These are phyloP conservation scores for Ophioninae sp. DNA, from an alignment of 2,888 invertebrate species.

Conservation along the genomic window DNA sequence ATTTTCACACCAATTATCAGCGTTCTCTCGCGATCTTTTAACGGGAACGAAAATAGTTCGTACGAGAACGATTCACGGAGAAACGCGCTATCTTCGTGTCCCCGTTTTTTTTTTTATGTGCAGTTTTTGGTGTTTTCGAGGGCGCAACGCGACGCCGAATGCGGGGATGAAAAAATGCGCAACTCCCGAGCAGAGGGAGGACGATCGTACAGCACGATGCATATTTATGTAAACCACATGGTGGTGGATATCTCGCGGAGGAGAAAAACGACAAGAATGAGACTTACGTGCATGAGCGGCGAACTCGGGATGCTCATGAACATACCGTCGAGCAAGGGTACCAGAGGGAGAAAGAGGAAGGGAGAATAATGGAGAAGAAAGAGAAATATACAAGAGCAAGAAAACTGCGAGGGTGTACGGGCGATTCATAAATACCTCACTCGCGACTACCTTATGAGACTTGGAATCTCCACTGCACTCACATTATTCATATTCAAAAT, in stretches of 20 bases:
- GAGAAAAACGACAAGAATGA: slow-evolving; percentile 3
- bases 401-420: slow-evolving; percentile 54
- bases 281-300: background rate
- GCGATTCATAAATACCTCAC: slow-evolving; percentile 63
- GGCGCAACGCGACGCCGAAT: slow-evolving; percentile 38
- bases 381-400: slow-evolving; percentile 1
- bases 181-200: slow-evolving; percentile 31
- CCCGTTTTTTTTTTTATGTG: background rate
- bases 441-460: slow-evolving; percentile 62
- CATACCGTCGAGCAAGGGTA: slow-evolving; percentile 1
- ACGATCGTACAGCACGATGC: slow-evolving; percentile 60
- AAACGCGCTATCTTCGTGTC: too few relatives aligned
- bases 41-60: too few relatives aligned
- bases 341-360: slow-evolving; percentile 40
- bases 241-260: slow-evolving; percentile 65
- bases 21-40: too few relatives aligned
- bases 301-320: slow-evolving; percentile 26
- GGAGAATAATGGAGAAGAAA: background rate
- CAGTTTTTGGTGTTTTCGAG: background rate
- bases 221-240: slow-evolving; percentile 70
- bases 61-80: too few relatives aligned
- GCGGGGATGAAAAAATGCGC: slow-evolving; percentile 67
- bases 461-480: slow-evolving; percentile 56
- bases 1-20: too few relatives aligned
- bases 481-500: slow-evolving; percentile 13